A percentile compares a stretch with the other conserved stretches of the same genome.
phyloP scores from a whole-genome alignment of 2,888 invertebrate genomes.

The Esperia sulphurella region DNA sequence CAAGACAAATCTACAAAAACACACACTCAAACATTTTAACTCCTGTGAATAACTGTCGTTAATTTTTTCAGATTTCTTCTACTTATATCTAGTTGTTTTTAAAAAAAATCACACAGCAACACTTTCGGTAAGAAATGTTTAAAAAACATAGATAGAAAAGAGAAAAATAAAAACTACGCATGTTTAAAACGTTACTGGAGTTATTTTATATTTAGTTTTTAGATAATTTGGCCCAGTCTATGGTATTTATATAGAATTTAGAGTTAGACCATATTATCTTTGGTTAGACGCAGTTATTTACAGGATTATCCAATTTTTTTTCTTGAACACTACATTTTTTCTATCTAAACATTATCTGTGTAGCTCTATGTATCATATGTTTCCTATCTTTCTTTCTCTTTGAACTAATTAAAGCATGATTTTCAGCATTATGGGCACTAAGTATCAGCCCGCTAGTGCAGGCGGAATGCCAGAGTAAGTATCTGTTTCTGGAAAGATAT shows the following conservation, averaged over 20 bases:
- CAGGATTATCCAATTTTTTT: slow-evolving; percentile 43
- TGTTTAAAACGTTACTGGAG: slow-evolving; percentile 8
- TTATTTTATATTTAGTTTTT: slow-evolving; percentile 18
- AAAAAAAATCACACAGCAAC: slow-evolving; percentile 14
- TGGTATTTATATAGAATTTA: slow-evolving; percentile 25
- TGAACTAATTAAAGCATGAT: slow-evolving; percentile 75
- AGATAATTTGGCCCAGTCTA: slow-evolving; percentile 48
- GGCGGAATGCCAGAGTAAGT: slow-evolving; percentile 79
- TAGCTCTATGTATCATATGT: slow-evolving; percentile 32
- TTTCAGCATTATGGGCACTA: slow-evolving; percentile 78
- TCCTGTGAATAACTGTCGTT: slow-evolving; percentile 72
- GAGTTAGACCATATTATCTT: too few relatives aligned
- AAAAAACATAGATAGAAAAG: slow-evolving; percentile 5
- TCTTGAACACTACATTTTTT: slow-evolving; percentile 23
- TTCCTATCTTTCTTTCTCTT: slow-evolving; percentile 44
- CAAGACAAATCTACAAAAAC: neutral
- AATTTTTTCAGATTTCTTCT: slow-evolving; percentile 21
- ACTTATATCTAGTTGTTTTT: slow-evolving; percentile 14
- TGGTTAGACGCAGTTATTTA: slow-evolving; percentile 73
- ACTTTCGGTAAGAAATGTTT: slow-evolving; percentile 17
- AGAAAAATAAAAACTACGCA: neutral
- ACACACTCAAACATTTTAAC: slow-evolving; percentile 26
- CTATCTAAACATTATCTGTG: slow-evolving; percentile 38
- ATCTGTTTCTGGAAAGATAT: slow-evolving; percentile 25
- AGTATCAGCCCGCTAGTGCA: slow-evolving; percentile 72